phyloP scores from a whole-genome alignment of 2,888 invertebrate genomes.

The Mystacides longicornis region DNA sequence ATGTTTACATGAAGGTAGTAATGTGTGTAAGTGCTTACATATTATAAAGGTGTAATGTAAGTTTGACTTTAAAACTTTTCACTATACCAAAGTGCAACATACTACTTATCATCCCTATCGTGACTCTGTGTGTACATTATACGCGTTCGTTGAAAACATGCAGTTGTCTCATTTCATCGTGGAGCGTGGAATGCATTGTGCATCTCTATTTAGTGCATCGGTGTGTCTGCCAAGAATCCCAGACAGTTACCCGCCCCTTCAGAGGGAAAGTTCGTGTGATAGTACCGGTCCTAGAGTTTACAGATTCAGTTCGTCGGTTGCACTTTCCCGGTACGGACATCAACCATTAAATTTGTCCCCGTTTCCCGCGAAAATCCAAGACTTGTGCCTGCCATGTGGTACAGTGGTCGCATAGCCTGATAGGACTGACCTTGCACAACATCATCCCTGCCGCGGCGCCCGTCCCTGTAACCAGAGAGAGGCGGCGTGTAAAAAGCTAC shows the following conservation, averaged over 20 bases:
- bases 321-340: constrained; percentile 16
- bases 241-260: constrained; percentile 26
- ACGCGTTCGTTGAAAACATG: constrained; percentile 1
- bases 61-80: too few relatives aligned
- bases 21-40: too few relatives aligned
- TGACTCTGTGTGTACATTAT: neutral
- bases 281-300: constrained; percentile 17
- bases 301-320: constrained; percentile 18
- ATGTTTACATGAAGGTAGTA: too few relatives aligned
- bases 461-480: constrained; percentile 34
- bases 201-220: constrained; percentile 13
- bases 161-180: constrained; percentile 5
- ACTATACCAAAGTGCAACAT: too few relatives aligned
- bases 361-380: constrained; percentile 3
- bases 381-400: constrained; percentile 40
- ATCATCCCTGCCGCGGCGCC: constrained; percentile 35
- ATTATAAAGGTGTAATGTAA: too few relatives aligned
- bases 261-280: constrained; percentile 29
- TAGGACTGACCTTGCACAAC: constrained; percentile 45
- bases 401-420: constrained; percentile 39
- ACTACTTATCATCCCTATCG: too few relatives aligned
- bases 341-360: neutral
- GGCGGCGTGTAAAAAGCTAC: constrained; percentile 46
- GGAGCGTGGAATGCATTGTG: neutral
- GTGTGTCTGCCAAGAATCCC: constrained; percentile 3